These are phyloP conservation scores for Diarsia rubi DNA, from an alignment of 2,888 invertebrate species.

Conservation along the genomic window DNA sequence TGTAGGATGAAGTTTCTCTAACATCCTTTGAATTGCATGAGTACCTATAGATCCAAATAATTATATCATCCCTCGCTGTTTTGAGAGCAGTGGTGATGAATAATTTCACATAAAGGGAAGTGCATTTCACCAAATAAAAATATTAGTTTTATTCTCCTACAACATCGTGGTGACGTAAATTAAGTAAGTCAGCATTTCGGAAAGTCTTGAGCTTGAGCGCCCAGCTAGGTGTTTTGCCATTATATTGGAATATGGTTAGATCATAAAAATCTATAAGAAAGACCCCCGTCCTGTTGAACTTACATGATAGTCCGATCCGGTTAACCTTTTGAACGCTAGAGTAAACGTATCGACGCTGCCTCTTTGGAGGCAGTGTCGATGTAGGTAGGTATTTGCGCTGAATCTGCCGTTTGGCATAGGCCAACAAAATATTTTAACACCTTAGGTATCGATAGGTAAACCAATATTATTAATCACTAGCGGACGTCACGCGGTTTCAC, in stretches of 20 bases:
- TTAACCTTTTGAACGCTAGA: too few species aligned
- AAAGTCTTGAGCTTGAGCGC: not conserved
- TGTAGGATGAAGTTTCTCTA: constrained; percentile 23
- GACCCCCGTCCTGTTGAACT: too few species aligned
- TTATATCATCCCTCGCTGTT: not conserved
- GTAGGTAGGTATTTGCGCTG: too few species aligned
- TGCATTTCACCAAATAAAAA: not conserved
- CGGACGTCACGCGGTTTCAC: too few species aligned
- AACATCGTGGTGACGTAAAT: not conserved
- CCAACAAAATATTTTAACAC: too few species aligned
- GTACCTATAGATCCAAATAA: not conserved
- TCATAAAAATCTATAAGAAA: too few species aligned
- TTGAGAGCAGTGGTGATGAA: not conserved
- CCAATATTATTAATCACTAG: too few species aligned
- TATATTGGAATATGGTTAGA: not conserved
- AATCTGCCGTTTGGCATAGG: too few species aligned
- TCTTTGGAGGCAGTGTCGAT: too few species aligned
- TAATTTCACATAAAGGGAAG: not conserved
- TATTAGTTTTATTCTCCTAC: not conserved
- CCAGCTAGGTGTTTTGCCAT: not conserved
- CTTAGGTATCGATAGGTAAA: too few species aligned
- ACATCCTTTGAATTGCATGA: constrained; percentile 6
- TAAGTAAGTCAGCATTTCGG: not conserved
- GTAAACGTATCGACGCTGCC: too few species aligned
- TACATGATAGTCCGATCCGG: too few species aligned